A percentile compares a stretch with the other conserved stretches of the same genome.
Evolutionary conservation across 1,140 invertebrate genomes (phyloP).

Genomic region (Nasonia longicornis): DNA sequence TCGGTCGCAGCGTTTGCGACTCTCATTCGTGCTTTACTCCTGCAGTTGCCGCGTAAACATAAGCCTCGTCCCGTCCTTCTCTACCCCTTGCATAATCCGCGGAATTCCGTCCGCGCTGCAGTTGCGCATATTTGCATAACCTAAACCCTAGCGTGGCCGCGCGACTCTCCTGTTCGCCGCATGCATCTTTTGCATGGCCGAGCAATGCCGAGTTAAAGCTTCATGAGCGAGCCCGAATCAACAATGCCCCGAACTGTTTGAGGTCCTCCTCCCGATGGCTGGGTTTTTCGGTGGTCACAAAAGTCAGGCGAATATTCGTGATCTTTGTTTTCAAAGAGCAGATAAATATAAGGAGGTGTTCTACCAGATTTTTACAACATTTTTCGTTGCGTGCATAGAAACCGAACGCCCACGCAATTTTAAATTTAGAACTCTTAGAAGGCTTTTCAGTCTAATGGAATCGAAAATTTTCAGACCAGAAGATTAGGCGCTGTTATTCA

Average conservation of each 20-base stretch:
- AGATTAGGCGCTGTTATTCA: too few species aligned
- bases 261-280: not conserved
- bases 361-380: too few species aligned
- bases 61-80: conserved; percentile 47
- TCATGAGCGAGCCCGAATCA: conserved; percentile 33
- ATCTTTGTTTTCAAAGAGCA: too few species aligned
- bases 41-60: conserved; percentile 50
- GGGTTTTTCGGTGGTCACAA: too few species aligned
- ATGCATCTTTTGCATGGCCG: conserved; percentile 6
- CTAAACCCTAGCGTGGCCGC: conserved; percentile 29
- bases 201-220: conserved; percentile 28
- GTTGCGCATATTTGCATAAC: conserved; percentile 53
- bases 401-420: too few species aligned
- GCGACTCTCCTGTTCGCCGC: too few species aligned
- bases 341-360: too few species aligned
- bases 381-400: too few species aligned
- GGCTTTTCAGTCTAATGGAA: too few species aligned
- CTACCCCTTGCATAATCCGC: conserved; percentile 42
- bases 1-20: not conserved
- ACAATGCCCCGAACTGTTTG: conserved; percentile 16
- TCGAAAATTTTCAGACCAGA: too few species aligned
- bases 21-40: conserved; percentile 20
- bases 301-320: too few species aligned
- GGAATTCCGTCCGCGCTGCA: conserved; percentile 48
- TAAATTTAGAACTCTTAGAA: too few species aligned